These are phyloP conservation scores for Thalassophryne amazonica DNA, from an alignment of 2,797 vertebrate species.

Conservation along the genomic window DNA sequence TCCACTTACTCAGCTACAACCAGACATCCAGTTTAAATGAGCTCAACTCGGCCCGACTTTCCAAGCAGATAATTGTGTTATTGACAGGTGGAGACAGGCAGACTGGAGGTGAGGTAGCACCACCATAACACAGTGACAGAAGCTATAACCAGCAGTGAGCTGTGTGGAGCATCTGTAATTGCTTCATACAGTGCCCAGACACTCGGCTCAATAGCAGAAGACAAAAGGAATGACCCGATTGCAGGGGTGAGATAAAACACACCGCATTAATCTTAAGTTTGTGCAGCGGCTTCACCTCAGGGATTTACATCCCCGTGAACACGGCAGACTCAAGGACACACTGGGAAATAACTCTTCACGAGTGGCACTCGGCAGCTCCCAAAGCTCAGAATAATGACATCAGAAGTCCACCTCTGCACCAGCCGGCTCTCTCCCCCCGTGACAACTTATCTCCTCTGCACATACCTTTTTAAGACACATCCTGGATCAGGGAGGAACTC, in stretches of 20 bases:
- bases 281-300: background rate
- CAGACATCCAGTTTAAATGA: background rate
- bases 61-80: slow-evolving; percentile 23
- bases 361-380: background rate
- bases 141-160: background rate
- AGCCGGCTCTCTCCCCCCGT: background rate
- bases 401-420: background rate
- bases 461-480: slow-evolving; percentile 6
- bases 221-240: slow-evolving; percentile 3
- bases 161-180: slow-evolving; percentile 10
- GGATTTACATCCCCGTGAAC: background rate
- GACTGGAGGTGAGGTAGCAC: background rate
- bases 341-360: background rate
- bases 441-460: slow-evolving; percentile 15
- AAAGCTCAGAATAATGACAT: background rate
- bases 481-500: background rate
- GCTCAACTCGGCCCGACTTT: background rate
- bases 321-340: slow-evolving; percentile 9
- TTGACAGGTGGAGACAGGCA: background rate
- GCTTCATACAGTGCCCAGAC: slow-evolving; percentile 8
- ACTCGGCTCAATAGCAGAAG: background rate
- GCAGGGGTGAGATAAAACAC: background rate
- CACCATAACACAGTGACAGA: background rate
- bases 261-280: slow-evolving; percentile 1
- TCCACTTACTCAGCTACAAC: background rate